These are phyloP conservation scores for Oreotrochilus melanogaster DNA, from an alignment of 2,113 vertebrate species.

Conservation along the genomic window DNA sequence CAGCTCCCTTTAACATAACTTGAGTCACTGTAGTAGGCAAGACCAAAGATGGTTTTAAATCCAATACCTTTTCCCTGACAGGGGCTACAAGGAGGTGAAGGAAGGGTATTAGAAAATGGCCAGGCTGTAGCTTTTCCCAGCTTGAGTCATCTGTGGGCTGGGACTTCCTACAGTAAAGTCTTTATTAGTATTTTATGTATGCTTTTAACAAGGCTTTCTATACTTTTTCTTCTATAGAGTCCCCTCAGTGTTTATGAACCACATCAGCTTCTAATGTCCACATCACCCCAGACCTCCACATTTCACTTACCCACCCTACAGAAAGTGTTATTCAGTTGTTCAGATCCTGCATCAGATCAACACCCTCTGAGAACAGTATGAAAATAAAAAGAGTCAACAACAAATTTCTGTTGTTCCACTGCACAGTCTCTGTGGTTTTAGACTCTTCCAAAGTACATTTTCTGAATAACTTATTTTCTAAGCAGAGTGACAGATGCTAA, in stretches of 20 bases:
- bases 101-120: background rate
- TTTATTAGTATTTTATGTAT: background rate
- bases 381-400: background rate
- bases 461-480: background rate
- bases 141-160: background rate
- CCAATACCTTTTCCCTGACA: background rate
- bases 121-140: background rate
- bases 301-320: rapidly evolving
- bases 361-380: background rate
- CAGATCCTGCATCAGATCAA: background rate
- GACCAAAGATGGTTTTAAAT: background rate
- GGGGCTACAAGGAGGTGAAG: background rate
- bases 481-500: background rate
- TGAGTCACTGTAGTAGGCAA: background rate
- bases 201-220: background rate
- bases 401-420: background rate
- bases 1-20: background rate
- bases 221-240: background rate
- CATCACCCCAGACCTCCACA: background rate
- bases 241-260: background rate
- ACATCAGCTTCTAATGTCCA: background rate
- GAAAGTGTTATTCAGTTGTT: background rate
- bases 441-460: background rate
- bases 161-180: background rate
- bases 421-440: background rate